Evolutionary conservation across 2,113 vertebrate genomes (phyloP), one percentile per base, ranked within the genome.

Genomic region (Vicugna pacos): DNA sequence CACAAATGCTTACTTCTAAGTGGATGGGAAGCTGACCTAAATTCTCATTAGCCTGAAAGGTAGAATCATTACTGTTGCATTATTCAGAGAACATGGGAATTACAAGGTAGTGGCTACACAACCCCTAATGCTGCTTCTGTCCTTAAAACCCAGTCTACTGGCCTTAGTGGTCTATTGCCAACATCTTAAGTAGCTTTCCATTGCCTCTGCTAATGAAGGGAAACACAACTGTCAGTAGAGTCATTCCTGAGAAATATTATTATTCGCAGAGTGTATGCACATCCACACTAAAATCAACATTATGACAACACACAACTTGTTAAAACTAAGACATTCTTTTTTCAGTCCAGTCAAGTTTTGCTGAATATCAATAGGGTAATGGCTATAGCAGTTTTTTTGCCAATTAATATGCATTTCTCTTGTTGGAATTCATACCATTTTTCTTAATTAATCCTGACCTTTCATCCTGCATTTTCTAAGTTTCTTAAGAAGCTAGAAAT

Each of bases 381-480:
- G 42, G 65, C 3, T 94, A 50, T 1, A 79, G 95, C 35, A 28
- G 14, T 20, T 86, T 94, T 83, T 94, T 95, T 92, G 48, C 94
- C 93, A 92, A 20, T 95, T 97, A 93, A 46, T 0, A 28, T 48
- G 60, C 16, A 88, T 89, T 97, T 92, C 92, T 98, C 94, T 95
- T 90, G 28, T 97, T 96, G 48, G 69, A 97, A 96, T 54, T 94
- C 80, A 91, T 8, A 94, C 72, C 48, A 17, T 93, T 98, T 96
- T 96, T 94, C 97, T 98, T 97, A 98, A 98, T 98, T 98, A 98
- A 96, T 98, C 96, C 93, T 98, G 98, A 97, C 98, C 97, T 98
- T 97, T 98, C 97, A 98, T 98, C 96, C 91, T 91, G 86, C 0
- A 5, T 97, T 91, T 97, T 97, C 89, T 98, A 98, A 98, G 98